Evolutionary conservation across 2,888 invertebrate genomes (phyloP), one percentile per base, ranked within the genome.

Genomic region (Cantharis flavilabris): DNA sequence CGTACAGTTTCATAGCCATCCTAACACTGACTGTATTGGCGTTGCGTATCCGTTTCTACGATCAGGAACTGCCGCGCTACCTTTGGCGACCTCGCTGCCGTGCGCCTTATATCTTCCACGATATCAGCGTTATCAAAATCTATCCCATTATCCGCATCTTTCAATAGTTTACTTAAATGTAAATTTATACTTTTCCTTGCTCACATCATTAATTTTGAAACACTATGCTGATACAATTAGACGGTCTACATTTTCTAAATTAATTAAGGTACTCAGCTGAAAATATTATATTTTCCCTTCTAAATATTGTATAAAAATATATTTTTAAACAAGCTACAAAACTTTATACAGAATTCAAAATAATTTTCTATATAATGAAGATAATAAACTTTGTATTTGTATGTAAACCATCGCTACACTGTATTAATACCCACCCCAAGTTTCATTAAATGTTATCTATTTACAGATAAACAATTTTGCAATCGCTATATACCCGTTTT

Each of bases 1-100:
- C 79, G 74, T 30, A 64, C 83, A 76, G 81, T 80, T 82, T 81
- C 81, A 80, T 76, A 83, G 82, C 81, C 82, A 82, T 83, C 84
- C 83, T 84, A 82, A 83, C 78, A 81, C 80, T 78, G 81, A 81
- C 78, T 79, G 79, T 76, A 76, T 79, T 81, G 80, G 78, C 81
- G 79, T 80, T 83, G 81, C 81, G 81, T 82, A 81, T 84, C 83
- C 84, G 84, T 76, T 72, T 74, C 71, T 73, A 71, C 73, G 71
- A 76, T 76, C 76, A 73, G 74, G 70, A 78, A 75, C 75, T 75
- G 84, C 83, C 75, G 75, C 78, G 83, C 82, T 83, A 83, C 83
- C 83, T 82, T 81, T 78, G 80, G 76, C 83, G 82, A 81, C 83
- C 82, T 80, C 81, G 84, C 78, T 77, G 77, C 73, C 75, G 75